Percentiles rank a stretch among this genome's conserved stretches.
phyloP scores from a whole-genome alignment of 2,113 vertebrate species.

The Spermophilus dauricus region DNA sequence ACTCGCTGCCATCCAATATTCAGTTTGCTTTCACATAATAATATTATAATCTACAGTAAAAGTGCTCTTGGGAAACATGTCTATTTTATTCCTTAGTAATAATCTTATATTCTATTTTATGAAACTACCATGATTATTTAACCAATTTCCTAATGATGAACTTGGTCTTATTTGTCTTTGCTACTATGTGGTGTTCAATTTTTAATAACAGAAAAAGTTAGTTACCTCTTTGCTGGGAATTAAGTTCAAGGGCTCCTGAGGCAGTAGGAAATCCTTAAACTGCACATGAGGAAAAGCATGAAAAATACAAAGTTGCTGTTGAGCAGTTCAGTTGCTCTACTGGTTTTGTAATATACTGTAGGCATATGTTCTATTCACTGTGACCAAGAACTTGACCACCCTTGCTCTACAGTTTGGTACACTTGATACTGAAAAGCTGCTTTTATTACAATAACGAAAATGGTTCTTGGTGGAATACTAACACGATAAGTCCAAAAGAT shows the following conservation, averaged over 20 bases:
- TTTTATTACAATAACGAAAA: background rate
- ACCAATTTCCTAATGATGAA: background rate
- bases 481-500: background rate
- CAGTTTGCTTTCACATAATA: background rate
- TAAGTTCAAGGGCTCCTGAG: background rate
- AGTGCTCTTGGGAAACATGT: background rate
- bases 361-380: too few species aligned
- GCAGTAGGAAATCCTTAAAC: background rate
- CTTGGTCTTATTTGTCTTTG: slow-evolving; percentile 14
- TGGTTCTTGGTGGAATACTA: background rate
- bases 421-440: background rate
- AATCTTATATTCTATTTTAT: background rate
- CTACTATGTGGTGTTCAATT: background rate
- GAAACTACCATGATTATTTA: background rate
- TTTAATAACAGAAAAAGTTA: background rate
- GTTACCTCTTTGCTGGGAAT: slow-evolving; percentile 11
- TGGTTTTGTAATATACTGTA: background rate
- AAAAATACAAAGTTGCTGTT: background rate
- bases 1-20: background rate
- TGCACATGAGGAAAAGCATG: background rate
- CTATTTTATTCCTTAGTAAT: background rate
- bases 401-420: background rate
- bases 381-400: background rate
- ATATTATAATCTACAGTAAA: background rate
- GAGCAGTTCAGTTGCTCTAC: background rate